Percentiles rank a stretch among this genome's conserved stretches.
phyloP scores from a whole-genome alignment of 2,113 vertebrate genomes.

The Forbesichthys papilliferus region DNA sequence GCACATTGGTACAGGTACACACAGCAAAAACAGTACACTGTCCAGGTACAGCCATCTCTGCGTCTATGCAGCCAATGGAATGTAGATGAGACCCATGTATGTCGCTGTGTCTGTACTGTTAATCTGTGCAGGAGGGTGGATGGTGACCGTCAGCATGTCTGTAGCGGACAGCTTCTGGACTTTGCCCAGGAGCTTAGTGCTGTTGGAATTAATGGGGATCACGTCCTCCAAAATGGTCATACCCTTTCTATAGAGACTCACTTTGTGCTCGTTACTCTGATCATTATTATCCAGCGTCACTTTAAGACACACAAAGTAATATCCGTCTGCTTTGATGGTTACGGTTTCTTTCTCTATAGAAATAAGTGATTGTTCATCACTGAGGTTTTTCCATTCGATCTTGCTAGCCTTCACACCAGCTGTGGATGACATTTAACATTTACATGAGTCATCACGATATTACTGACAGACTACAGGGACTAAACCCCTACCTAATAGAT shows the following conservation, averaged over 20 bases:
- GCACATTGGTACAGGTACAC: background rate
- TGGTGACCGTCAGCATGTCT: fast-evolving
- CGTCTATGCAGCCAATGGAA: background rate
- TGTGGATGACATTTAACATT: background rate
- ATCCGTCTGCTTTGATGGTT: conserved; percentile 25
- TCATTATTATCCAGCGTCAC: background rate
- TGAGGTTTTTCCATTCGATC: background rate
- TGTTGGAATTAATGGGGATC: background rate
- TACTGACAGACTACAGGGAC: background rate
- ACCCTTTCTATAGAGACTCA: fast-evolving
- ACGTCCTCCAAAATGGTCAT: background rate
- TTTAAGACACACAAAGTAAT: conserved; percentile 64
- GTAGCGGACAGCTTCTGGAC: fast-evolving
- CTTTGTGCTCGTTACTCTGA: fast-evolving
- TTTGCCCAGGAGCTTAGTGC: conserved; percentile 55
- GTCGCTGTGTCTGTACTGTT: fast-evolving
- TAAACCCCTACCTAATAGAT: background rate
- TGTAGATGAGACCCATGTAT: conserved; percentile 50
- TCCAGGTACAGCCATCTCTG: background rate
- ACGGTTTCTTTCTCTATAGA: background rate
- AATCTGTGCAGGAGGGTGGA: fast-evolving
- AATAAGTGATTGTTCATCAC: fast-evolving
- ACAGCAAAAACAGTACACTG: background rate
- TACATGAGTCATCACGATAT: background rate
- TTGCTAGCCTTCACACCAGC: fast-evolving